Percentiles rank a stretch among this genome's conserved stretches.
Evolutionary conservation across 1,140 invertebrate genomes (phyloP).

Genomic region (Drosophila ercepeae): DNA sequence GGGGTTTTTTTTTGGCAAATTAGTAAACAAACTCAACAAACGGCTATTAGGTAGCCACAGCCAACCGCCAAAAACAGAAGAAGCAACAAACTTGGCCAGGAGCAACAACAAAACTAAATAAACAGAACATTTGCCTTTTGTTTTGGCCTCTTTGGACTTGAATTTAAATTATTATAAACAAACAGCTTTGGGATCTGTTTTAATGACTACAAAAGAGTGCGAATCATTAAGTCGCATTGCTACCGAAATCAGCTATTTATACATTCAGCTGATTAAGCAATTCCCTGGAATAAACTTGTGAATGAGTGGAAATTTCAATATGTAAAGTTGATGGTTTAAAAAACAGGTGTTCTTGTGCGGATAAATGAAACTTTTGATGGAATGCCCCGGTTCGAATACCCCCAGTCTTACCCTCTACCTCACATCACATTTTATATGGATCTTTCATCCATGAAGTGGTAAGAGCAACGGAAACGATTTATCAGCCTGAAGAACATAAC

Average conservation of each 20-base stretch:
- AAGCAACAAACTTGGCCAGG: conserved; percentile 31
- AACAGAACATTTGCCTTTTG: conserved; percentile 32
- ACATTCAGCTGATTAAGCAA: conserved; percentile 50
- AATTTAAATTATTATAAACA: conserved; percentile 61
- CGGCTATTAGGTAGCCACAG: conserved; percentile 36
- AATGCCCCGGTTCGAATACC: not conserved
- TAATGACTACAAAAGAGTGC: conserved; percentile 50
- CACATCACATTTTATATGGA: not conserved
- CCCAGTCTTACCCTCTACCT: not conserved
- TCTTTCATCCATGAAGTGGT: conserved; percentile 1
- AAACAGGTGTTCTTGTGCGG: conserved; percentile 31
- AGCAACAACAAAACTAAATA: conserved; percentile 41
- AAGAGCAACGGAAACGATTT: conserved; percentile 35
- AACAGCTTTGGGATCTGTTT: conserved; percentile 45
- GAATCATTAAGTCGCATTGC: conserved; percentile 48
- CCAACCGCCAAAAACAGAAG: conserved; percentile 12
- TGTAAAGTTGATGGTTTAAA: conserved; percentile 2
- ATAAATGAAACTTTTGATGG: not conserved
- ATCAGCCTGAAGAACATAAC: conserved; percentile 15
- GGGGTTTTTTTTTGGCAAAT: conserved; percentile 29
- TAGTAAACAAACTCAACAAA: conserved; percentile 43
- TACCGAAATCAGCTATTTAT: conserved; percentile 42
- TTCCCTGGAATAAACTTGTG: conserved; percentile 8
- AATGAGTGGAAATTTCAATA: conserved; percentile 22
- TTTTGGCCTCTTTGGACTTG: conserved; percentile 36